These are phyloP conservation scores for Apodemia zela DNA, from an alignment of 2,888 invertebrate species.

Conservation along the genomic window DNA sequence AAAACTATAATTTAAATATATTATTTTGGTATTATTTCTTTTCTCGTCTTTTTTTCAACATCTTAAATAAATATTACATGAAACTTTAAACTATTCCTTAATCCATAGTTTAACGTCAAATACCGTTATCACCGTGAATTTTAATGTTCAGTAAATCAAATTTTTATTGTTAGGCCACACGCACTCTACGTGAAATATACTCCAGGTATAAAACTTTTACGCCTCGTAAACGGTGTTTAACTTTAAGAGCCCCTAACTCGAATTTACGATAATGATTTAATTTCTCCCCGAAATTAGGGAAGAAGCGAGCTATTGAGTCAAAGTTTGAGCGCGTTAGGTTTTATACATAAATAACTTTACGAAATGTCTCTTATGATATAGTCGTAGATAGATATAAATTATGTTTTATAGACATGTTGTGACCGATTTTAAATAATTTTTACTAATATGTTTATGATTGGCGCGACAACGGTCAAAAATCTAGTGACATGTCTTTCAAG, in stretches of 20 bases:
- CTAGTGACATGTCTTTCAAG: too few relatives aligned
- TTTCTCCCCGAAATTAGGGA: conserved; percentile 25
- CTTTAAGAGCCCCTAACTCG: conserved; percentile 39
- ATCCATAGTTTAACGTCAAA: neutral
- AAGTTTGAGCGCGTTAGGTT: conserved; percentile 8
- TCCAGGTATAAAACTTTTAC: neutral
- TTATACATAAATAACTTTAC: conserved; percentile 2
- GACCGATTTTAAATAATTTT: too few relatives aligned
- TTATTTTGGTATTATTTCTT: too few relatives aligned
- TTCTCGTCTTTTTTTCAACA: too few relatives aligned
- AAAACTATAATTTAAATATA: too few relatives aligned
- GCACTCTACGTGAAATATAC: neutral
- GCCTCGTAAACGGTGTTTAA: conserved; percentile 37
- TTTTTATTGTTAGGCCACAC: too few relatives aligned
- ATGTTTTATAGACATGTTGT: too few relatives aligned
- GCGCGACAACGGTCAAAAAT: too few relatives aligned
- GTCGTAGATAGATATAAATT: neutral
- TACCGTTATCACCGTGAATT: neutral
- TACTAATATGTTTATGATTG: too few relatives aligned
- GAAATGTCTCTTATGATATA: neutral
- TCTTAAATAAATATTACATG: neutral
- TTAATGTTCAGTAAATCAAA: neutral
- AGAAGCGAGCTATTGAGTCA: conserved; percentile 1
- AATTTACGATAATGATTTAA: conserved; percentile 45
- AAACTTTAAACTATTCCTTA: neutral